Evolutionary conservation across 2,888 invertebrate genomes (phyloP), one percentile per base, ranked within the genome.

Genomic region (Cerastis leucographa): DNA sequence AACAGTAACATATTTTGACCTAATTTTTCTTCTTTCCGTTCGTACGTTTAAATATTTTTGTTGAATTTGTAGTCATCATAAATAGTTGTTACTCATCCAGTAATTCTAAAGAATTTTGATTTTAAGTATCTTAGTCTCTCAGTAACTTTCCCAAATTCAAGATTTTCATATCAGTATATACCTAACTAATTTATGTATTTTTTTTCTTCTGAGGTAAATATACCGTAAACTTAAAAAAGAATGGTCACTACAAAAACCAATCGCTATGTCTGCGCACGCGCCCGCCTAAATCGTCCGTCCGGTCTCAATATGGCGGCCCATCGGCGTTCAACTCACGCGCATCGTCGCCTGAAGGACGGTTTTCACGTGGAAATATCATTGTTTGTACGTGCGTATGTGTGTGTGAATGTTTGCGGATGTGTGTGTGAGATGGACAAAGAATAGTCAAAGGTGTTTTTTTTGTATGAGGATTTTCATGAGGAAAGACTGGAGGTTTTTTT

Each of bases 271-370:
- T 74, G 87, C 85, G 83, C 92, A 92, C 93, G 92, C 90, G 90
- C 90, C 92, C 90, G 90, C 93, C 95, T 93, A 93, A 94, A 94
- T 85, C 90, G 93, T 89, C 90, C 95, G 93, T 96, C 96, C 96
- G 96, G 94, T 95, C 95, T 93, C 90, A 87, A 87, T 94, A 93
- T 89, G 95, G 95, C 81, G 81, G 46, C 59, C 40, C 78, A 88
- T 89, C 83, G 77, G 56, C 62, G 79, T 87, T 75, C 88, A 69
- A 70, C 83, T 76, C 89, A 89, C 86, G 89, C 84, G 84, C 82
- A 74, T 6, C 54, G 75, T 85, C 88, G 89, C 87, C 92, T 90
- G 92, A 93, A 93, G 90, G 91, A 90, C 89, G 81, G 84, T 92
- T 91, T 92, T 92, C 92, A 92, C 89, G 90, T 87, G 89, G 90